Conservation (phyloP, 2,888 invertebrate species). For the Phlogophora meticulosa region DNA sequence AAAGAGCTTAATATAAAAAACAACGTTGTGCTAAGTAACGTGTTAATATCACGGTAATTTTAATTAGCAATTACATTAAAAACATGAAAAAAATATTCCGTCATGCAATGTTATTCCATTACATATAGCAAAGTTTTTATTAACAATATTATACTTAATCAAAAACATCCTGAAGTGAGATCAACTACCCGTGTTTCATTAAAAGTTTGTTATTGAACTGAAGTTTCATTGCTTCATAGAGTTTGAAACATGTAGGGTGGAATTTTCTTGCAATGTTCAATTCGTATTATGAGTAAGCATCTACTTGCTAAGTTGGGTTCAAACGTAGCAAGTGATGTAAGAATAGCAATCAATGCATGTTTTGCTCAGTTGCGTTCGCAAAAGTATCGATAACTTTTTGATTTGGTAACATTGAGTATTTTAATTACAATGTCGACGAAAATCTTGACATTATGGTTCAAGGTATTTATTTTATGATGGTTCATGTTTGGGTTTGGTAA, state of each 20-base stretch:
- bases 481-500: too few relatives aligned
- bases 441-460: too few relatives aligned
- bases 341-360: constrained; percentile 40
- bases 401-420: neutral
- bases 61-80: neutral
- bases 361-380: constrained; percentile 22
- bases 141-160: constrained; percentile 59
- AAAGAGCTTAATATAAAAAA: constrained; percentile 27
- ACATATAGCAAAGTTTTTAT: constrained; percentile 27
- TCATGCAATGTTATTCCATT: constrained; percentile 11
- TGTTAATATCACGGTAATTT: constrained; percentile 36
- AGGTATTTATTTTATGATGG: too few relatives aligned
- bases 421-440: constrained; percentile 1
- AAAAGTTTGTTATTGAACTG: constrained; percentile 85
- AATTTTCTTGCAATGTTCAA: constrained; percentile 81
- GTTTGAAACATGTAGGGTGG: constrained; percentile 81
- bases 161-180: constrained; percentile 73
- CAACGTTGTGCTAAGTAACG: neutral
- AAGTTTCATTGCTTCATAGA: constrained; percentile 83
- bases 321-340: constrained; percentile 45
- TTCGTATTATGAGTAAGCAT: constrained; percentile 70
- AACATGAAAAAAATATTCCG: neutral
- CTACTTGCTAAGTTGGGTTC: constrained; percentile 46
- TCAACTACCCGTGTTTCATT: constrained; percentile 86
- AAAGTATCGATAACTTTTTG: constrained; percentile 42